phyloP scores from a whole-genome alignment of 2,113 vertebrate species.

The Haplochromis burtoni region DNA sequence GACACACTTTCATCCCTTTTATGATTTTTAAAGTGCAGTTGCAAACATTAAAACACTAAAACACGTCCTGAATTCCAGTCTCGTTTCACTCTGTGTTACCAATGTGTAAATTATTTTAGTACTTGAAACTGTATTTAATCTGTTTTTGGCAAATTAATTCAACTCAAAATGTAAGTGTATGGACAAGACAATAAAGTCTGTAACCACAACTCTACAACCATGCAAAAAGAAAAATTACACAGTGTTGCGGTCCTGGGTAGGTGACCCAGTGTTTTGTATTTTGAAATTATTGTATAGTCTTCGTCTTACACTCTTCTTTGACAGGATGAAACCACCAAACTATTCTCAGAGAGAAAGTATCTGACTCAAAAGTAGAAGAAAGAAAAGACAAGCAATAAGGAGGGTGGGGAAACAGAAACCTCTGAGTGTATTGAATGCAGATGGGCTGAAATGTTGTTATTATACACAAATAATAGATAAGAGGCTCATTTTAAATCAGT shows the following conservation, averaged over 20 bases:
- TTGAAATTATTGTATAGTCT: background rate
- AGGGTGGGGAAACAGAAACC: background rate
- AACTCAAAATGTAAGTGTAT: background rate
- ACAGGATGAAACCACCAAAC: background rate
- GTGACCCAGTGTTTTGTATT: background rate
- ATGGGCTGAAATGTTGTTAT: background rate
- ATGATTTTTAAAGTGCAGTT: background rate
- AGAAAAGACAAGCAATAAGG: background rate
- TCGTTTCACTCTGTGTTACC: background rate
- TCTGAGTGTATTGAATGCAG: background rate
- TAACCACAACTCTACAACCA: background rate
- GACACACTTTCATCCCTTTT: background rate
- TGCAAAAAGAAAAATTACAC: background rate
- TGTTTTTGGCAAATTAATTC: background rate
- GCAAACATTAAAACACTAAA: background rate
- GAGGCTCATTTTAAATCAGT: background rate
- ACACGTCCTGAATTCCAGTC: background rate
- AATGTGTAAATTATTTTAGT: background rate
- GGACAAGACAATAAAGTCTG: background rate
- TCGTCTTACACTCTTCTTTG: background rate
- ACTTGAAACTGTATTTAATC: background rate
- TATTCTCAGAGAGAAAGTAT: background rate
- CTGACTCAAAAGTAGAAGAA: background rate
- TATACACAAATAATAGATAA: background rate
- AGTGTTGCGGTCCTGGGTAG: background rate